Evolutionary conservation across 2,888 invertebrate genomes (phyloP), one percentile per base, ranked within the genome.

Genomic region (Byasa hedistus): DNA sequence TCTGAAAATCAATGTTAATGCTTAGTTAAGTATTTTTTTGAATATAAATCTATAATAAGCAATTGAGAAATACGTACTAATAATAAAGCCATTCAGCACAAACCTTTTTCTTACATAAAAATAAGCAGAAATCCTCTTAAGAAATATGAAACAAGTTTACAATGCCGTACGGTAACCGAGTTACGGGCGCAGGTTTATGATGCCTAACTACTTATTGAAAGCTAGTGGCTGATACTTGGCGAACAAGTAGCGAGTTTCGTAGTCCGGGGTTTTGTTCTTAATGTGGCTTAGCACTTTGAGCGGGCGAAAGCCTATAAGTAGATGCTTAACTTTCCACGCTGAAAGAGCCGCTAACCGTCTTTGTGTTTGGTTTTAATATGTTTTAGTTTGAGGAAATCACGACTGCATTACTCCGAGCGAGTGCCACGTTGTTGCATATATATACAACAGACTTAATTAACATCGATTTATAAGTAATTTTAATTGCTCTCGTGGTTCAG

Each of bases 231-330:
- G 73, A 74, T 75, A 75, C 72, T 76, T 75, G 63, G 63, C n/a
- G 69, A 77, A 71, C 74, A 72, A 73, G 73, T 69, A 64, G 66
- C 32, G 62, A 69, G 78, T 75, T 79, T 77, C 74, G 72, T 75
- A 75, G 70, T 75, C 71, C 69, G 70, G 70, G 72, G 73, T 74
- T 81, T 84, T 84, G 82, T 85, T 84, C 83, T 79, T 77, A 69
- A 75, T 80, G 82, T 73, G 78, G 80, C 76, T 74, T 78, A 80
- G 64, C 64, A 51, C 62, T 65, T 59, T 65, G 65, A 77, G 78
- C 73, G 71, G 70, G 71, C 72, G 39, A 59, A 67, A 67, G 62
- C 74, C 71, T 71, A 76, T 76, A 75, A 75, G 71, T 68, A 61
- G 64, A 59, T 63, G 59, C 63, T 67, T 64, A 67, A 67, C 64